A percentile compares a stretch with the other conserved stretches of the same genome.
These are phyloP conservation scores for Aphaenogaster ashmeadi DNA, from an alignment of 1,140 invertebrate genomes.

Conservation along the genomic window DNA sequence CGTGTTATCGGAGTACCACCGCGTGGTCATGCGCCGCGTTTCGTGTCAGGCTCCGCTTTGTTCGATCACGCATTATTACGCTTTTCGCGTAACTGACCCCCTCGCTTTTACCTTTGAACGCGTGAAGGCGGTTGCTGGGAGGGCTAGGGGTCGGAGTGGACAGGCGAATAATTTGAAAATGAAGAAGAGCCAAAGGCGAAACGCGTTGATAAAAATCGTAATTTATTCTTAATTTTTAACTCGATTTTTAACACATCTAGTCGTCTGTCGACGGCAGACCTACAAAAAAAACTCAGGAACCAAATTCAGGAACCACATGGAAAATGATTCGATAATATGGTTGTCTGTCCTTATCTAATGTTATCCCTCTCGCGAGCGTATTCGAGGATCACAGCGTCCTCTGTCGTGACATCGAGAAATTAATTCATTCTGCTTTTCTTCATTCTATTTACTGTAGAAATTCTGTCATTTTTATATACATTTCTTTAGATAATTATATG, in stretches of 20 bases:
- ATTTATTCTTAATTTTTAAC: neutral
- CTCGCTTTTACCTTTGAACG: neutral
- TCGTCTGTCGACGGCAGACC: neutral
- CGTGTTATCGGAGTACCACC: conserved; percentile 85
- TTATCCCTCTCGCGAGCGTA: neutral
- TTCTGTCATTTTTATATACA: neutral
- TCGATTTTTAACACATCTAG: neutral
- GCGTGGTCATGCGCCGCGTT: neutral
- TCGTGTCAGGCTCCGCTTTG: conserved; percentile 1
- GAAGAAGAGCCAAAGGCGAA: neutral
- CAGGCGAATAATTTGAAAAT: conserved; percentile 3
- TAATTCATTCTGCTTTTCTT: neutral
- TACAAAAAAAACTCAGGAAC: neutral
- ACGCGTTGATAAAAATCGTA: neutral
- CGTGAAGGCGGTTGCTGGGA: neutral
- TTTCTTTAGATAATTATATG: neutral
- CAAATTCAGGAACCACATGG: neutral
- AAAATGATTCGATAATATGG: neutral
- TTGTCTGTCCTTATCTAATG: neutral
- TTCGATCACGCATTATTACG: conserved; percentile 29
- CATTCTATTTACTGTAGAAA: neutral
- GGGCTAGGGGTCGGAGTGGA: neutral
- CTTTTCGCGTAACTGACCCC: conserved; percentile 1
- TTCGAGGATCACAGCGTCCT: neutral
- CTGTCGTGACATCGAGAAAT: neutral